These are phyloP conservation scores for Lasius fuliginosus DNA, from an alignment of 2,888 invertebrate genomes.

Conservation along the genomic window DNA sequence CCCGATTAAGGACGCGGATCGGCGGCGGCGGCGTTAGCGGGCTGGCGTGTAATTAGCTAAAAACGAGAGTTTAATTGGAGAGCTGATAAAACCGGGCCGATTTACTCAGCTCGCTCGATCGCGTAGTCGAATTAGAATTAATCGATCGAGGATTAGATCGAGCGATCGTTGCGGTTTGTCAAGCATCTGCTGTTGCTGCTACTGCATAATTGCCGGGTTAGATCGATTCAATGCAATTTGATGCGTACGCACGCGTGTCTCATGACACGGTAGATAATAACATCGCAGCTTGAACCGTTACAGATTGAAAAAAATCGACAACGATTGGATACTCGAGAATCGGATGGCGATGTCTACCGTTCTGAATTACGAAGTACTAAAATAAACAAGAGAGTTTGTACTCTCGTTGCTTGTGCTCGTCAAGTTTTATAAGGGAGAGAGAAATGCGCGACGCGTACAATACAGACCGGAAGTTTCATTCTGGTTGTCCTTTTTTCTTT, in stretches of 20 bases:
- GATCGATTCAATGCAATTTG: slow-evolving; percentile 33
- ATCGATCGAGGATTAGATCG: slow-evolving; percentile 51
- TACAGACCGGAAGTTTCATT: slow-evolving; percentile 16
- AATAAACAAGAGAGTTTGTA: slow-evolving; percentile 7
- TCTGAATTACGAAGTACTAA: neutral
- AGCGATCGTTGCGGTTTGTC: slow-evolving; percentile 57
- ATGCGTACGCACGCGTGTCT: neutral
- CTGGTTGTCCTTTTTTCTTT: neutral
- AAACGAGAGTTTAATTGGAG: slow-evolving; percentile 72
- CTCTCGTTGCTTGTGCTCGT: neutral
- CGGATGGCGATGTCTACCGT: neutral
- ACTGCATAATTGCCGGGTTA: slow-evolving; percentile 56
- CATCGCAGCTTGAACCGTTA: neutral
- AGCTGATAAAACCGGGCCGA: slow-evolving; percentile 55
- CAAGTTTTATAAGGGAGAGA: neutral
- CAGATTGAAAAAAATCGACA: neutral
- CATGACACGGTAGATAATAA: slow-evolving; percentile 50
- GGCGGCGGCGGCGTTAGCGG: slow-evolving; percentile 1
- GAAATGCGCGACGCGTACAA: neutral
- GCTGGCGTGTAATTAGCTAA: slow-evolving; percentile 66
- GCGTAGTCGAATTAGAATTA: slow-evolving; percentile 51
- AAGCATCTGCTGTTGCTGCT: slow-evolving; percentile 16
- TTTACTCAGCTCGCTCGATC: slow-evolving; percentile 65
- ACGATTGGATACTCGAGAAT: slow-evolving; percentile 9
- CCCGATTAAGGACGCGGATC: slow-evolving; percentile 52